A percentile compares a stretch with the other conserved stretches of the same genome.
Evolutionary conservation across 1,140 invertebrate species (phyloP).

Genomic region (Himalopsyche phryganea): DNA sequence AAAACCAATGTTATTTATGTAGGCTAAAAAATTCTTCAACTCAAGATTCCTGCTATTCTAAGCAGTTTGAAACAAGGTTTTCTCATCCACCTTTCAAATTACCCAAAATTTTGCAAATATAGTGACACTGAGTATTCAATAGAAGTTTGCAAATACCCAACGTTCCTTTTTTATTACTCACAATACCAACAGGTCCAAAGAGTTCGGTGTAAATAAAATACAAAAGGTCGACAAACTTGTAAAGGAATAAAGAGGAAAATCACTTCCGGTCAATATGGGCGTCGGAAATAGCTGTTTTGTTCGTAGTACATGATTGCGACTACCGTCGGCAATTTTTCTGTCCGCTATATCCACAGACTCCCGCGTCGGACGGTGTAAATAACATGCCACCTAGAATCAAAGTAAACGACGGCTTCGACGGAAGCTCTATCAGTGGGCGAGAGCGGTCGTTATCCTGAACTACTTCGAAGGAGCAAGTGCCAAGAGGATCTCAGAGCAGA

Average conservation of each 20-base stretch:
- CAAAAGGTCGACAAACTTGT: slow-evolving; percentile 1
- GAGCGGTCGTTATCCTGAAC: slow-evolving; percentile 25
- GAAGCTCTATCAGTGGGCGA: slow-evolving; percentile 11
- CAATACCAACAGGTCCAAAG: too few relatives aligned
- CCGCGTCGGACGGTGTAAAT: neutral
- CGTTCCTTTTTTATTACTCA: too few relatives aligned
- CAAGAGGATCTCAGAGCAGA: neutral
- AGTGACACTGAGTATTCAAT: too few relatives aligned
- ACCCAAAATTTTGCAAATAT: too few relatives aligned
- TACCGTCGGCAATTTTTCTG: slow-evolving; percentile 5
- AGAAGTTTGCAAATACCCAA: too few relatives aligned
- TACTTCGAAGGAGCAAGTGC: neutral
- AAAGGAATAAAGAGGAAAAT: slow-evolving; percentile 21
- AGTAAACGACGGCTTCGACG: slow-evolving; percentile 12
- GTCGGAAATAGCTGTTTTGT: slow-evolving; percentile 30
- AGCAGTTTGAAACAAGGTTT: too few relatives aligned
- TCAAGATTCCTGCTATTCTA: too few relatives aligned
- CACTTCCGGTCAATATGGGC: slow-evolving; percentile 28
- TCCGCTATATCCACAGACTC: neutral
- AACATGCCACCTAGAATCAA: slow-evolving; percentile 26
- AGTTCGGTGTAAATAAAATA: too few relatives aligned
- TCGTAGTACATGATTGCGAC: slow-evolving; percentile 15
- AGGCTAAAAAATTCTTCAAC: too few relatives aligned
- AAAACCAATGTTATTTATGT: too few relatives aligned
- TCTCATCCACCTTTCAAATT: too few relatives aligned